phyloP scores from a whole-genome alignment of 2,797 vertebrate species.

The Melanitta fusca region DNA sequence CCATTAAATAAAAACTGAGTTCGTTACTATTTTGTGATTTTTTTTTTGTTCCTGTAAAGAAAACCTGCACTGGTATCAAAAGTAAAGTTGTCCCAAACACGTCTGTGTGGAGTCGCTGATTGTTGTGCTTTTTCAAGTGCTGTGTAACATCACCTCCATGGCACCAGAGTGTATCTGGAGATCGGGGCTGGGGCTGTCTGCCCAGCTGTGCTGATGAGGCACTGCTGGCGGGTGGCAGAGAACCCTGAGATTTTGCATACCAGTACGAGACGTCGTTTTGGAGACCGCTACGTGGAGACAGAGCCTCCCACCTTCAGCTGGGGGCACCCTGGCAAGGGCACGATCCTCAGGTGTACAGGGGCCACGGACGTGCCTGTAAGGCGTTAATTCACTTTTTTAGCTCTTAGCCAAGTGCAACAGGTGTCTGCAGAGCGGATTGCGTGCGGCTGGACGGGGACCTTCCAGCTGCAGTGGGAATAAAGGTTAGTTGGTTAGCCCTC shows the following conservation, averaged over 20 bases:
- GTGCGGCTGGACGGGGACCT: not conserved
- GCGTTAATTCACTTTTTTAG: not conserved
- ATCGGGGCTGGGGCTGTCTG: not conserved
- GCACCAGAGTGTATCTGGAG: not conserved
- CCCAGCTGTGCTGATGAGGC: not conserved
- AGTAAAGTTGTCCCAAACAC: conserved; percentile 25
- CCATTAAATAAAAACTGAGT: too few species aligned
- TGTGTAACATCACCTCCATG: rapidly evolving
- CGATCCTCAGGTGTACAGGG: not conserved
- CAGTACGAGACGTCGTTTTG: rapidly evolving
- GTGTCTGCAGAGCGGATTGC: not conserved
- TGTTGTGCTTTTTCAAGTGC: not conserved
- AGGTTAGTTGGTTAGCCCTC: not conserved
- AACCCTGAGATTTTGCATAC: not conserved
- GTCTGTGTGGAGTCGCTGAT: not conserved
- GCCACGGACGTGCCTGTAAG: rapidly evolving
- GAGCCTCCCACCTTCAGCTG: not conserved
- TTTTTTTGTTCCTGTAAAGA: conserved; percentile 8
- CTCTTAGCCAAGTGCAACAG: not conserved
- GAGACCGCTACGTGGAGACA: rapidly evolving
- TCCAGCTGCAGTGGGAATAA: not conserved
- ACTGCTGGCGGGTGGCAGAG: rapidly evolving
- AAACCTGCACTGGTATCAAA: not conserved
- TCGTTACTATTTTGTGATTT: too few species aligned
- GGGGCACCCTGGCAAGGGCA: too few species aligned